Evolutionary conservation across 2,113 vertebrate species (phyloP).

Genomic region (Hiodon tergisus): DNA sequence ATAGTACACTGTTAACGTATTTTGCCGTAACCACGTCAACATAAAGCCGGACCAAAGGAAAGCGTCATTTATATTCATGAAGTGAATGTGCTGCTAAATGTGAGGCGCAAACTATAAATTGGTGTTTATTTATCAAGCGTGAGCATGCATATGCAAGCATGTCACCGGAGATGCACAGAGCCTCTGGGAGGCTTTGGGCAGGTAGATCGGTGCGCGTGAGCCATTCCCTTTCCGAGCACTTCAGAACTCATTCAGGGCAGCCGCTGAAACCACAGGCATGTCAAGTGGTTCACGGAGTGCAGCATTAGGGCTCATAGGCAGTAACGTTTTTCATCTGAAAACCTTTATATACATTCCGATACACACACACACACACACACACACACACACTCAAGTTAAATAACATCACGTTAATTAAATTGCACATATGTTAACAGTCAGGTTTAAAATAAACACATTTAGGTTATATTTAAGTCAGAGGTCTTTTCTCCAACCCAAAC

Average conservation of each 20-base stretch:
- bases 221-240: neutral
- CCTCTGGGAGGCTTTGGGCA: too few relatives aligned
- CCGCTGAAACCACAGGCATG: neutral
- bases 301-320: neutral
- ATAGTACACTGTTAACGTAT: neutral
- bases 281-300: neutral
- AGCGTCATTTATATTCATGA: too few relatives aligned
- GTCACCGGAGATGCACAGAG: neutral
- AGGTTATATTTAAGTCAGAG: too few relatives aligned
- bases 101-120: neutral
- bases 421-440: too few relatives aligned
- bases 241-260: neutral
- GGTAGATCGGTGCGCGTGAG: too few relatives aligned
- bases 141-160: neutral
- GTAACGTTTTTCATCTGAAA: neutral
- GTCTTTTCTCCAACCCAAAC: too few relatives aligned
- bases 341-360: neutral
- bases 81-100: too few relatives aligned
- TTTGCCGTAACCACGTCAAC: neutral
- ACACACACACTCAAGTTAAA: too few relatives aligned
- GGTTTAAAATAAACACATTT: too few relatives aligned
- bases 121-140: neutral
- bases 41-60: neutral
- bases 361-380: too few relatives aligned
- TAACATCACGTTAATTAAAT: too few relatives aligned